Conservation (phyloP, 2,888 invertebrate species). For the Chrysotoxum bicinctum region DNA sequence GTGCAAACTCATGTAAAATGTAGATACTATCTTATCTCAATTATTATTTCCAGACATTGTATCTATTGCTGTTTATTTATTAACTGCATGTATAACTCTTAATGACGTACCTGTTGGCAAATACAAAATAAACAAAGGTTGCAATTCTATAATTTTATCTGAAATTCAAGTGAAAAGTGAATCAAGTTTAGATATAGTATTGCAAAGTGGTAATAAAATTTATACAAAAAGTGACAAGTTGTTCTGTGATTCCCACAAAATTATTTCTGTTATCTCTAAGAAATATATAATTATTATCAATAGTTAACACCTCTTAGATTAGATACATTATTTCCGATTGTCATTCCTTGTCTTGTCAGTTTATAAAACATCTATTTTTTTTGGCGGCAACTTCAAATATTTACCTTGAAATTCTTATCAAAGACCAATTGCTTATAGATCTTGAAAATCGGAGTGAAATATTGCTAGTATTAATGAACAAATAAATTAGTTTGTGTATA, state of each 20-base stretch:
- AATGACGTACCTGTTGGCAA: neutral
- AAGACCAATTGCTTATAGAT: neutral
- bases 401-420: neutral
- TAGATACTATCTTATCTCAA: neutral
- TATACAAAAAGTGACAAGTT: neutral
- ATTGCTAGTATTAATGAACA: neutral
- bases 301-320: neutral
- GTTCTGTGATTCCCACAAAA: neutral
- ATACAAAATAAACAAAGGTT: neutral
- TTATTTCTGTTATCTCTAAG: neutral
- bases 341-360: neutral
- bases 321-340: neutral
- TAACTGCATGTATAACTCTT: neutral
- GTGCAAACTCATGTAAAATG: neutral
- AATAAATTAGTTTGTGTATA: no score
- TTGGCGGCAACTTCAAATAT: neutral
- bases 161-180: neutral
- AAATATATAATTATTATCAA: neutral
- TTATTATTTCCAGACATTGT: slow-evolving; percentile 2
- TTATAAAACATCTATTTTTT: neutral
- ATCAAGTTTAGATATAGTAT: neutral
- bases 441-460: neutral
- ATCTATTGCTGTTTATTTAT: neutral
- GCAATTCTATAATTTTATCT: neutral
- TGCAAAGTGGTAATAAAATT: neutral